Evolutionary conservation across 2,888 invertebrate species (phyloP).

Genomic region (Netelia fuscicornis): DNA sequence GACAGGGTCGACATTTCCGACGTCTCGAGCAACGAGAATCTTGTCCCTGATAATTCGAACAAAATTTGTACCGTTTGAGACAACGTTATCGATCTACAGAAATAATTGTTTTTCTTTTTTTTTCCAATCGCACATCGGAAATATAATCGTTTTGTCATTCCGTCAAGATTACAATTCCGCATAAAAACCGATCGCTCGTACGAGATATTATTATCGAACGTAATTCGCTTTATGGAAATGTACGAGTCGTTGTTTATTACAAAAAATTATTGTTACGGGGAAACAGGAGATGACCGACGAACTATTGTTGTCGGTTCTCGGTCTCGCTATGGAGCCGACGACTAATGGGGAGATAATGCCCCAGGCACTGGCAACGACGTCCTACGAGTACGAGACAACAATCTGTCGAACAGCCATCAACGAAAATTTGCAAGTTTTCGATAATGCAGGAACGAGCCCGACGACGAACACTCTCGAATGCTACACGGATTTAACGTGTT

Average conservation of each 20-base stretch:
- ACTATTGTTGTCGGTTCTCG: conserved; percentile 81
- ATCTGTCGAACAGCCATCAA: conserved; percentile 74
- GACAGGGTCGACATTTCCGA: conserved; percentile 48
- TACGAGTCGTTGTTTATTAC: neutral
- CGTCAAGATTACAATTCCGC: neutral
- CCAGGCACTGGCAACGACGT: conserved; percentile 68
- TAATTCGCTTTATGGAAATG: conserved; percentile 25
- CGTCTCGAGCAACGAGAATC: conserved; percentile 45
- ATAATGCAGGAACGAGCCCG: conserved; percentile 50
- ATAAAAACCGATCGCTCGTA: conserved; percentile 13
- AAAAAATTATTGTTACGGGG: conserved; percentile 1
- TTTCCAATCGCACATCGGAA: neutral
- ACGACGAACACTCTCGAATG: conserved; percentile 74
- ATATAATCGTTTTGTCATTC: neutral
- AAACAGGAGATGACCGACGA: conserved; percentile 82
- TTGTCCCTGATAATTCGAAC: conserved; percentile 65
- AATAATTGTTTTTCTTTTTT: neutral
- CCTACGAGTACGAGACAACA: conserved; percentile 77
- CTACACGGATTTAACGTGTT: conserved; percentile 80
- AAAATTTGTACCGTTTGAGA: conserved; percentile 45
- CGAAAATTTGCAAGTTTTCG: conserved; percentile 59
- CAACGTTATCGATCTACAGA: conserved; percentile 12
- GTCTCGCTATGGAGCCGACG: conserved; percentile 75
- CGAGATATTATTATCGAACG: conserved; percentile 24
- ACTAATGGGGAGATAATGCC: conserved; percentile 73